Evolutionary conservation across 64 coral and sea anemone species (phyloP).

Genomic region (Montipora cactus): DNA sequence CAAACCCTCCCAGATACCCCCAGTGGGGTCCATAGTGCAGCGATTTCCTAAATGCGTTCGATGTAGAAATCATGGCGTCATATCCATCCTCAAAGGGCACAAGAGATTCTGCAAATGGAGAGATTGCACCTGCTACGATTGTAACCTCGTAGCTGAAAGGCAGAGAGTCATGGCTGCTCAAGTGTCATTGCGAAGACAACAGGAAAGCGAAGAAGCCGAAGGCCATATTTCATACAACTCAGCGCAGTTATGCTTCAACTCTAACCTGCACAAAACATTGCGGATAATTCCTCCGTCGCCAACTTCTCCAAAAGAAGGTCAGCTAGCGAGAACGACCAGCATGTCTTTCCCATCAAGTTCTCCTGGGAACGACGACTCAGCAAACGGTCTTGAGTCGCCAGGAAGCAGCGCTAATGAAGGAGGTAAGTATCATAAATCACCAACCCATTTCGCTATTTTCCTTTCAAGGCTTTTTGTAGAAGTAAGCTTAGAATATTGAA

Average conservation of each 20-base stretch:
- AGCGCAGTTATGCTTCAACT: no score
- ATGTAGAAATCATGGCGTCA: slow-evolving; percentile 79
- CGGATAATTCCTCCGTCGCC: no score
- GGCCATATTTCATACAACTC: background rate
- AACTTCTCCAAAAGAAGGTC: no score
- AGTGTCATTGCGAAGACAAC: slow-evolving; percentile 78
- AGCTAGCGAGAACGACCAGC: background rate
- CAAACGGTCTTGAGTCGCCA: slow-evolving; percentile 1
- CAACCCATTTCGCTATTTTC: background rate
- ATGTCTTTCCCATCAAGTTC: slow-evolving; percentile 33
- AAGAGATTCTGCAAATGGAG: slow-evolving; percentile 89
- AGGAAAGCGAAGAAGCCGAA: slow-evolving; percentile 64
- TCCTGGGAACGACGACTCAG: background rate
- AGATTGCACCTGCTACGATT: slow-evolving; percentile 74
- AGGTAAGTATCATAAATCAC: background rate
- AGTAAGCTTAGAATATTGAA: no score
- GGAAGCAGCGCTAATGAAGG: slow-evolving; percentile 36
- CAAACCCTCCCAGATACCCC: no score
- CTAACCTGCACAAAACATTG: no score
- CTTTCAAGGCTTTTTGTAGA: background rate
- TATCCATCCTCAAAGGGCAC: slow-evolving; percentile 85
- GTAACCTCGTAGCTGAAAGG: slow-evolving; percentile 80
- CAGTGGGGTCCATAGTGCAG: slow-evolving; percentile 47
- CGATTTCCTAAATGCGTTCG: slow-evolving; percentile 81
- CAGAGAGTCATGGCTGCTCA: slow-evolving; percentile 85